phyloP scores from a whole-genome alignment of 2,113 vertebrate genomes.

The Syngnathus typhle region DNA sequence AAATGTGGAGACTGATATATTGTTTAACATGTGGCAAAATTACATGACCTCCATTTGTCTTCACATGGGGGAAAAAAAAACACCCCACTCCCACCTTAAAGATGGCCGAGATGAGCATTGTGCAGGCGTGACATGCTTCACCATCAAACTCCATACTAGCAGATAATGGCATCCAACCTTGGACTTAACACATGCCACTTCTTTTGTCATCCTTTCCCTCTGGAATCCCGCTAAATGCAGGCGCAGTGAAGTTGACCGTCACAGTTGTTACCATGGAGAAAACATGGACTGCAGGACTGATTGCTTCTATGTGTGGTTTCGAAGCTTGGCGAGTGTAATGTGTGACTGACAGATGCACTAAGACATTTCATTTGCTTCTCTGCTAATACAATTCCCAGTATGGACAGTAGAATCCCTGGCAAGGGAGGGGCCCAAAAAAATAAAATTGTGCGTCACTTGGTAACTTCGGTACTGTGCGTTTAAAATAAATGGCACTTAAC shows the following conservation, averaged over 20 bases:
- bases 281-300: conserved; percentile 8
- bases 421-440: conserved; percentile 20
- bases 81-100: conserved; percentile 9
- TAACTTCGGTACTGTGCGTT: conserved; percentile 65
- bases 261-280: conserved; percentile 1
- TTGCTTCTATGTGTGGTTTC: conserved; percentile 17
- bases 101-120: conserved; percentile 33
- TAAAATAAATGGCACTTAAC: conserved; percentile 77
- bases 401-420: conserved; percentile 39
- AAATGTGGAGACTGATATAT: conserved; percentile 14
- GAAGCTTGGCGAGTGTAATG: conserved; percentile 27
- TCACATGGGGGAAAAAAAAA: not conserved
- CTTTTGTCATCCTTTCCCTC: conserved; percentile 7
- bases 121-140: conserved; percentile 25
- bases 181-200: conserved; percentile 10
- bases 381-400: conserved; percentile 45
- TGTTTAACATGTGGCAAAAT: conserved; percentile 30
- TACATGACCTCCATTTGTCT: conserved; percentile 22
- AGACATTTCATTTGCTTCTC: conserved; percentile 17
- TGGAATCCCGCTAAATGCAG: conserved; percentile 12
- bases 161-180: not conserved
- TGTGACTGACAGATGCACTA: conserved; percentile 29
- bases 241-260: conserved; percentile 33
- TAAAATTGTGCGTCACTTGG: conserved; percentile 63
- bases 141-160: conserved; percentile 4